These are phyloP conservation scores for Crambe crambe DNA, from an alignment of 37 sponge, comb jelly and placozoan species.

Conservation along the genomic window DNA sequence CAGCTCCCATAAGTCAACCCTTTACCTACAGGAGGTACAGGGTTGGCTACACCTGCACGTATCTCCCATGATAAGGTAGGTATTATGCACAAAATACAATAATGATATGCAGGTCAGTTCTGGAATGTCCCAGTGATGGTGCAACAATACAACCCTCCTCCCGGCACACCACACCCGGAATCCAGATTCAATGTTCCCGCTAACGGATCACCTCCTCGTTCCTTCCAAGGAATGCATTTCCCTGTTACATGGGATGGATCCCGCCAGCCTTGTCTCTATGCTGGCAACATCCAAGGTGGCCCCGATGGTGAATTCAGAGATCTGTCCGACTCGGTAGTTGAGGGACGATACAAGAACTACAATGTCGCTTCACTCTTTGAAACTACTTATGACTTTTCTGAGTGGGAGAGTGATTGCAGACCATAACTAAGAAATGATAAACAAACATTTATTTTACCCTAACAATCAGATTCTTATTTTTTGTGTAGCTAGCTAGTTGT, in stretches of 20 bases:
- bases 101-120: constrained; percentile 90
- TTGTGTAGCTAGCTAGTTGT: too few relatives aligned
- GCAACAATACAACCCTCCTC: not conserved
- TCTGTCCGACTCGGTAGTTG: constrained; percentile 50
- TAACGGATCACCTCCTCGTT: constrained; percentile 4
- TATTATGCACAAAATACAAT: too few relatives aligned
- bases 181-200: not conserved
- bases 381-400: constrained; percentile 17
- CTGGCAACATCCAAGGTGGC: constrained; percentile 70
- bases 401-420: constrained; percentile 5
- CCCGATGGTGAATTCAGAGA: constrained; percentile 6
- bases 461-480: too few relatives aligned
- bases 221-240: constrained; percentile 40
- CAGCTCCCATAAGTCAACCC: too few relatives aligned
- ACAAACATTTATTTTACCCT: not conserved
- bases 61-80: too few relatives aligned
- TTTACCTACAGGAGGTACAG: too few relatives aligned
- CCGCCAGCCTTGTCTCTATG: constrained; percentile 51
- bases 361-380: constrained; percentile 14
- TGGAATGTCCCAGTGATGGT: constrained; percentile 64
- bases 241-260: constrained; percentile 58
- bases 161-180: not conserved
- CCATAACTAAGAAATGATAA: too few relatives aligned
- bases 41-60: too few relatives aligned
- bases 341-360: constrained; percentile 59